A percentile compares a stretch with the other conserved stretches of the same genome.
Evolutionary conservation across 2,888 invertebrate genomes (phyloP).

Genomic region (Ophion ellenae): DNA sequence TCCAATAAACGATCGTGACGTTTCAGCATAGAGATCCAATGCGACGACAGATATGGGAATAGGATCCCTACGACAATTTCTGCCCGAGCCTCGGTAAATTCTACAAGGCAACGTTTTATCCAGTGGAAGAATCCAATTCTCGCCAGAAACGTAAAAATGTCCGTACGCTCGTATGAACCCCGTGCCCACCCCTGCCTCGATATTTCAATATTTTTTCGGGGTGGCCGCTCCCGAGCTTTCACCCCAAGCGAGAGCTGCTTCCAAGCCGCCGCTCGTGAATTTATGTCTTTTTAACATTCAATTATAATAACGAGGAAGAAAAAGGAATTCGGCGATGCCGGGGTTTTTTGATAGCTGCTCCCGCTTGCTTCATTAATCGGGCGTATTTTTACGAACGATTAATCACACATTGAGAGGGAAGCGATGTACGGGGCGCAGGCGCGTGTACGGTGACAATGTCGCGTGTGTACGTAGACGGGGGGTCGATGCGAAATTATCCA

Average conservation of each 20-base stretch:
- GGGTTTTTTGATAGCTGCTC: conserved; percentile 8
- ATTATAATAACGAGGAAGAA: conserved; percentile 12
- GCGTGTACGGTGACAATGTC: not conserved
- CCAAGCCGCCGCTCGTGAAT: not conserved
- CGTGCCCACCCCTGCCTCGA: not conserved
- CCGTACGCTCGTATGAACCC: not conserved
- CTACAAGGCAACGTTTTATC: not conserved
- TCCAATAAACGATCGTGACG: no score
- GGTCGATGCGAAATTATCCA: conserved; percentile 61
- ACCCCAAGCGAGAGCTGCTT: not conserved
- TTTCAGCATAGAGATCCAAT: no score
- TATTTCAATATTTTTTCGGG: not conserved
- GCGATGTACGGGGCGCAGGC: not conserved
- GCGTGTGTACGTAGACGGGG: conserved; percentile 4
- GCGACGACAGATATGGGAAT: no score
- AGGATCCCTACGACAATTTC: no score
- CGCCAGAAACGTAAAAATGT: not conserved
- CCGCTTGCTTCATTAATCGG: conserved; percentile 57
- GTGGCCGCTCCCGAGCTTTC: not conserved
- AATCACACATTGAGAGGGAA: conserved; percentile 56
- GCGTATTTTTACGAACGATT: conserved; percentile 58
- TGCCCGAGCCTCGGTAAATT: not conserved
- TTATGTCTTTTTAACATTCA: conserved; percentile 11
- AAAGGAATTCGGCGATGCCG: not conserved
- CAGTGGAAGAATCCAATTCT: not conserved